Evolutionary conservation across 2,113 vertebrate genomes (phyloP).

Genomic region (Morone chrysops): DNA sequence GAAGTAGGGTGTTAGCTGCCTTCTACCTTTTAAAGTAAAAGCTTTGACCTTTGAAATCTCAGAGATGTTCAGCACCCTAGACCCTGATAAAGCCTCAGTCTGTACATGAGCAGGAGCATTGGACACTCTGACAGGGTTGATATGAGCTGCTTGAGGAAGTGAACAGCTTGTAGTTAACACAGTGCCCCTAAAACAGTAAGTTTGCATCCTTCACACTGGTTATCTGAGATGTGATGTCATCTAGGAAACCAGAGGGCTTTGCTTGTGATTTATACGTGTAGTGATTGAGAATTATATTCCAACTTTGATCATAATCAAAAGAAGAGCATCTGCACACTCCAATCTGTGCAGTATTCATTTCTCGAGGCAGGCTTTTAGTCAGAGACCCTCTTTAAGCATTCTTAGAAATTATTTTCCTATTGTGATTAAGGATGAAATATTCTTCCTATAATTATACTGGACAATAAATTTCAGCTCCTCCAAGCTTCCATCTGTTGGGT

Average conservation of each 20-base stretch:
- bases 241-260: background rate
- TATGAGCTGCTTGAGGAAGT: background rate
- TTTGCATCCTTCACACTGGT: background rate
- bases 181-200: background rate
- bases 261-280: background rate
- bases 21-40: slow-evolving; percentile 12
- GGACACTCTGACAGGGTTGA: background rate
- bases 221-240: background rate
- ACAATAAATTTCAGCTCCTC: background rate
- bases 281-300: slow-evolving; percentile 2
- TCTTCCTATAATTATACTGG: background rate
- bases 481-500: background rate
- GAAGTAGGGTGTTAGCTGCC: background rate
- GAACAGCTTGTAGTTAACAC: background rate
- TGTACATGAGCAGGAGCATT: background rate
- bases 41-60: slow-evolving; percentile 39
- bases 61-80: background rate
- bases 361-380: background rate
- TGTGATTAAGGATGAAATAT: background rate
- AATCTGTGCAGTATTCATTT: background rate
- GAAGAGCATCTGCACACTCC: background rate
- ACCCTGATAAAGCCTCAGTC: background rate
- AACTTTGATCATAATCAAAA: background rate
- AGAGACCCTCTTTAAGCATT: slow-evolving; percentile 7
- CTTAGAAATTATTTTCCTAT: background rate